Evolutionary conservation across 2,888 invertebrate genomes (phyloP).

Genomic region (Sepioteuthis lessoniana): DNA sequence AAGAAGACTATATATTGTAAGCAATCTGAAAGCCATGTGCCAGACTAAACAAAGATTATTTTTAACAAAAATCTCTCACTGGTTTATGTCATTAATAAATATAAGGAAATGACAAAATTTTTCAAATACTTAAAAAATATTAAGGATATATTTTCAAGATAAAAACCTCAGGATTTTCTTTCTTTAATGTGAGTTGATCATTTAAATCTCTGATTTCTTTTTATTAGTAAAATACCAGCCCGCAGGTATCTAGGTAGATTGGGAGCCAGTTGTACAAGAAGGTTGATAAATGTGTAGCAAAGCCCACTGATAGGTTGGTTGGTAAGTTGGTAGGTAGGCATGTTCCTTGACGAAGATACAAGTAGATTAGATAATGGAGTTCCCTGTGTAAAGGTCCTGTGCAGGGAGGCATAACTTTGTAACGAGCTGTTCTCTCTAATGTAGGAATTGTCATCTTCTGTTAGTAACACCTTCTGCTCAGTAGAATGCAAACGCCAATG

Average conservation of each 20-base stretch:
- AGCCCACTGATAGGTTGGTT: not conserved
- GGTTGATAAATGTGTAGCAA: not conserved
- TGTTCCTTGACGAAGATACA: slow-evolving; percentile 19
- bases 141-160: no score
- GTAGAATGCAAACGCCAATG: slow-evolving; percentile 16
- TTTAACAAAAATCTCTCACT: no score
- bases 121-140: no score
- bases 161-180: not conserved
- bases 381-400: not conserved
- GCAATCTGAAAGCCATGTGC: no score
- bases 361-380: slow-evolving; percentile 17
- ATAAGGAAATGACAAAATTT: no score
- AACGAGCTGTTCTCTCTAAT: slow-evolving; percentile 4
- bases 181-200: not conserved
- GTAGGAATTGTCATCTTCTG: not conserved
- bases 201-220: not conserved
- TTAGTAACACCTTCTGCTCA: slow-evolving; percentile 33
- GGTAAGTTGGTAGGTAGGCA: not conserved
- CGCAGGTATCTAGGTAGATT: not conserved
- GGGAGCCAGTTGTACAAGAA: not conserved
- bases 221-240: not conserved
- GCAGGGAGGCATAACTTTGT: slow-evolving; percentile 13
- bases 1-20: no score
- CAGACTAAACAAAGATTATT: no score
- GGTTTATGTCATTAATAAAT: no score